phyloP scores from a whole-genome alignment of 2,797 vertebrate genomes.

The Enteromius mattozi region DNA sequence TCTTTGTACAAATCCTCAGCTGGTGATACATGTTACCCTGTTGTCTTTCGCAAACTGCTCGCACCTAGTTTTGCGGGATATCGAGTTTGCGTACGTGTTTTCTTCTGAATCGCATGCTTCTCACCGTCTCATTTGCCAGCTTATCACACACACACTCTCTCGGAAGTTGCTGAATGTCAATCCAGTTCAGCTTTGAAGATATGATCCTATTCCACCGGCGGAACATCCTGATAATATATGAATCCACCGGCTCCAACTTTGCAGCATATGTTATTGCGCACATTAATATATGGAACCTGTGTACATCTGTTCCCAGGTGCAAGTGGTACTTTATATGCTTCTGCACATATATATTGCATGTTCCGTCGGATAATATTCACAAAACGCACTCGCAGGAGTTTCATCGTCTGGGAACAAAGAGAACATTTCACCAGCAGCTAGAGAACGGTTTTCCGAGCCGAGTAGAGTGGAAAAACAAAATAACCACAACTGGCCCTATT shows the following conservation, averaged over 20 bases:
- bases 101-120: slow-evolving; percentile 10
- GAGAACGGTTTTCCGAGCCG: background rate
- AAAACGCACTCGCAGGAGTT: slow-evolving; percentile 1
- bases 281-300: slow-evolving; percentile 18
- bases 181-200: slow-evolving; percentile 43
- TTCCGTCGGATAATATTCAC: background rate
- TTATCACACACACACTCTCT: slow-evolving; percentile 48
- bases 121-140: slow-evolving; percentile 41
- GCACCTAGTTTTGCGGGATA: slow-evolving; percentile 31
- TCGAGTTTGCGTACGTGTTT: slow-evolving; percentile 13
- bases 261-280: slow-evolving; percentile 25
- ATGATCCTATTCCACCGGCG: slow-evolving; percentile 21
- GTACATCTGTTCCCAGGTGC: background rate
- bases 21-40: slow-evolving; percentile 58
- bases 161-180: slow-evolving; percentile 46
- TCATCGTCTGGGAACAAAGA: slow-evolving; percentile 3
- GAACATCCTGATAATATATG: slow-evolving; percentile 46
- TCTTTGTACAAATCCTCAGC: slow-evolving; percentile 58
- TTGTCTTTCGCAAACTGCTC: slow-evolving; percentile 48
- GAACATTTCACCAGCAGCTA: slow-evolving; percentile 19
- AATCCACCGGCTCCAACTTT: slow-evolving; percentile 29
- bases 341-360: background rate
- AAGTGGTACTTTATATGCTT: background rate
- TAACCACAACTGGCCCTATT: slow-evolving; percentile 37
- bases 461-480: slow-evolving; percentile 10